Percentiles rank a stretch among this genome's conserved stretches.
These are phyloP conservation scores for Phasianus colchicus DNA, from an alignment of 2,113 vertebrate genomes.

Conservation along the genomic window DNA sequence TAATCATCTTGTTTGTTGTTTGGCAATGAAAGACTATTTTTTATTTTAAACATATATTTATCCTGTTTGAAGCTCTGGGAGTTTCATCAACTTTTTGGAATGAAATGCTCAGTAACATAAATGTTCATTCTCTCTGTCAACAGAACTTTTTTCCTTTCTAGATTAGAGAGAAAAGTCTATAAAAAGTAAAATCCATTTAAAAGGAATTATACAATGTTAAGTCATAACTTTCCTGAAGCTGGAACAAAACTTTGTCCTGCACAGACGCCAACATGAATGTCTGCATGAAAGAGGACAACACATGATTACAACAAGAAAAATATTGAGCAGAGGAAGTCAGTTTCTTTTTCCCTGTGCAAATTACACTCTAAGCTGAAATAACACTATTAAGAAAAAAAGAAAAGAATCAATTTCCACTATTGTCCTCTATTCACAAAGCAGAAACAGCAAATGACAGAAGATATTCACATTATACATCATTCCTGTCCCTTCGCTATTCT, in stretches of 20 bases:
- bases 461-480: background rate
- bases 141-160: background rate
- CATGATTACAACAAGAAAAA: background rate
- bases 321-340: background rate
- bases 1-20: background rate
- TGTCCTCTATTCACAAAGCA: background rate
- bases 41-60: background rate
- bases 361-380: background rate
- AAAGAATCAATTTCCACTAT: background rate
- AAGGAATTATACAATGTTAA: conserved; percentile 19
- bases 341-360: background rate
- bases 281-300: background rate
- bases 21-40: background rate
- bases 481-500: background rate
- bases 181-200: conserved; percentile 46
- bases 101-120: background rate
- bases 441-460: background rate
- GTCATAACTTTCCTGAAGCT: background rate
- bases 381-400: background rate
- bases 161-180: background rate
- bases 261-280: rapidly evolving
- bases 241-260: background rate
- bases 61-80: background rate
- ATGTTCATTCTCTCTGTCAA: background rate
- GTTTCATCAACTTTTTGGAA: background rate